Conservation (phyloP, 2,113 vertebrate genomes). For the Ageneiosus marmoratus region DNA sequence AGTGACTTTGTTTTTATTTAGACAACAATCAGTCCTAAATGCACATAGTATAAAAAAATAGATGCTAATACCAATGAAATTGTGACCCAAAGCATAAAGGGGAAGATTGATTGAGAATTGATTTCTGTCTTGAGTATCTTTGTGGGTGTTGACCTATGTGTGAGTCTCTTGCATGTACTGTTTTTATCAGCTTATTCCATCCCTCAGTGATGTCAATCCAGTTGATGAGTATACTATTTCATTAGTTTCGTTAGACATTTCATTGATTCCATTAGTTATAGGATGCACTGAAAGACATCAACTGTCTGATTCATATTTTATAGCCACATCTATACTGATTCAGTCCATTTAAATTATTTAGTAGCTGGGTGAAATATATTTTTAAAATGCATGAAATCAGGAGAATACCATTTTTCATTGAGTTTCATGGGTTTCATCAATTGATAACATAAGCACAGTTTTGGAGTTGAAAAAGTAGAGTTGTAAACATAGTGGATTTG, state of each 20-base stretch:
- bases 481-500: neutral
- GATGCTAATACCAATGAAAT: neutral
- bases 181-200: neutral
- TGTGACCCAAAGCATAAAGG: neutral
- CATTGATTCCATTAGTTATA: neutral
- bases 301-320: neutral
- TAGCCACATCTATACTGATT: neutral
- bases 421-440: neutral
- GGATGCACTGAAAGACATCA: neutral
- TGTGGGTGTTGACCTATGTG: neutral
- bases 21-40: neutral
- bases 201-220: neutral
- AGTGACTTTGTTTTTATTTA: constrained; percentile 5
- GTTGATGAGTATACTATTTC: neutral
- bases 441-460: neutral
- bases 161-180: neutral
- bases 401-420: neutral
- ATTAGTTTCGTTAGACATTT: no score
- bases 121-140: neutral
- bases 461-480: no score
- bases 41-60: neutral
- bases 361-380: neutral
- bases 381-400: neutral
- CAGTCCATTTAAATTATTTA: neutral
- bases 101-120: neutral